Conservation (phyloP, 2,888 invertebrate species). For the Cryptocephalus primarius region DNA sequence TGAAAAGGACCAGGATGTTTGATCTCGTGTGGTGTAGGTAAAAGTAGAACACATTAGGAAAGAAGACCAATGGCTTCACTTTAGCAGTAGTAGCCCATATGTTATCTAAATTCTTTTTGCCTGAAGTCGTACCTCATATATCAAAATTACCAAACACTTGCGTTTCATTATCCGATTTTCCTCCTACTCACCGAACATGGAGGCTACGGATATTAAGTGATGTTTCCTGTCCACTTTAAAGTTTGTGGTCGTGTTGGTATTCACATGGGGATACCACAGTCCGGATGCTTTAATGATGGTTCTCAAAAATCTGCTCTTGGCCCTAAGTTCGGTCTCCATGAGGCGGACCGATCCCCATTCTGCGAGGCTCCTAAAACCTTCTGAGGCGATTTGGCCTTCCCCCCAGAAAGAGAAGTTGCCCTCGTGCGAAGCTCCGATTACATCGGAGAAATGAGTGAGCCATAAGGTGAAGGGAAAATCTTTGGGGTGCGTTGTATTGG, state of each 20-base stretch:
- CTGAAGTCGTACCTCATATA: too few species aligned
- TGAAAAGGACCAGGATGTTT: too few species aligned
- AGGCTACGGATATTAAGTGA: conserved; percentile 76
- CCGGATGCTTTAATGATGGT: conserved; percentile 85
- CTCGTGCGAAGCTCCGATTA: conserved; percentile 90
- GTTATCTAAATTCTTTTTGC: too few species aligned
- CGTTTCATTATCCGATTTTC: not conserved
- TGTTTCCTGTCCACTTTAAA: conserved; percentile 78
- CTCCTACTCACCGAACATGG: conserved; percentile 61
- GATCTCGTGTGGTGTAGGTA: too few species aligned
- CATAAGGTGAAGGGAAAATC: conserved; percentile 86
- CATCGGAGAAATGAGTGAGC: conserved; percentile 93
- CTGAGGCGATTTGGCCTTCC: conserved; percentile 74
- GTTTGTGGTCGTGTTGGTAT: conserved; percentile 66
- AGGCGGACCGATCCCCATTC: conserved; percentile 85
- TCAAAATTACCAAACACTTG: too few species aligned
- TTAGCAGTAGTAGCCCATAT: too few species aligned
- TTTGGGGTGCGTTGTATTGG: conserved; percentile 88
- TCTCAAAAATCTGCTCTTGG: conserved; percentile 62
- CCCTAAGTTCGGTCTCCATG: conserved; percentile 80
- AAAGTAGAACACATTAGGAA: too few species aligned
- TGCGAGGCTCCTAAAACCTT: conserved; percentile 74
- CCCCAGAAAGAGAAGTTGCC: conserved; percentile 87
- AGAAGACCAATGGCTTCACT: too few species aligned
- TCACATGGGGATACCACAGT: conserved; percentile 81